These are phyloP conservation scores for Chesias legatella DNA, from an alignment of 2,888 invertebrate species.

Conservation along the genomic window DNA sequence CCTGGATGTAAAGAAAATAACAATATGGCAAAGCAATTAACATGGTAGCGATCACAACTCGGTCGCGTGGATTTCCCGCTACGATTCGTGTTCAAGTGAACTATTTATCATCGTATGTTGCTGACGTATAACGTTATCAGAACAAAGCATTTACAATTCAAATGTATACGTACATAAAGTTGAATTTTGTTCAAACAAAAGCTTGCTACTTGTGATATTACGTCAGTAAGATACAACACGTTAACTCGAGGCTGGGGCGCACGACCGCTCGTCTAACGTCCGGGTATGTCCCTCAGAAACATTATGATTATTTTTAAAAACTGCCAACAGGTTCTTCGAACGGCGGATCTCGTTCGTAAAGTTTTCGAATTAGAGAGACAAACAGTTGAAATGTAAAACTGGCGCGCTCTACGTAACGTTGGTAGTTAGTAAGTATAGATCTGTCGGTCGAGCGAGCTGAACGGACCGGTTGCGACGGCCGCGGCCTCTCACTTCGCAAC, in stretches of 20 bases:
- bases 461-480: slow-evolving; percentile 76
- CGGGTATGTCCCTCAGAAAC: slow-evolving; percentile 65
- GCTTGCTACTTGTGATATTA: slow-evolving; percentile 65
- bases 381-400: slow-evolving; percentile 39
- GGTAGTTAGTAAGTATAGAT: slow-evolving; percentile 50
- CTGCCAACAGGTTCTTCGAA: slow-evolving; percentile 38
- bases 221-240: slow-evolving; percentile 76
- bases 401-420: slow-evolving; percentile 47
- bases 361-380: slow-evolving; percentile 14
- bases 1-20: slow-evolving; percentile 53
- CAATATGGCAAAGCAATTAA: slow-evolving; percentile 63
- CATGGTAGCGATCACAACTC: slow-evolving; percentile 69
- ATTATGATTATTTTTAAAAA: slow-evolving; percentile 35
- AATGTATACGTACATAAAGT: slow-evolving; percentile 47
- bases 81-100: slow-evolving; percentile 71
- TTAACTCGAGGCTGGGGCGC: slow-evolving; percentile 70
- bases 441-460: slow-evolving; percentile 66
- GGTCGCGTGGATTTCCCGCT: slow-evolving; percentile 78
- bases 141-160: slow-evolving; percentile 47
- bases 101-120: slow-evolving; percentile 73
- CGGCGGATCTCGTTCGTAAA: slow-evolving; percentile 38
- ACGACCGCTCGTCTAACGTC: slow-evolving; percentile 67
- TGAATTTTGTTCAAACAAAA: slow-evolving; percentile 51
- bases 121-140: slow-evolving; percentile 59
- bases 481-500: slow-evolving; percentile 79